Base-by-base conservation (phyloP, 2,797 vertebrate species). In the Aplochiton taeniatus region DNA sequence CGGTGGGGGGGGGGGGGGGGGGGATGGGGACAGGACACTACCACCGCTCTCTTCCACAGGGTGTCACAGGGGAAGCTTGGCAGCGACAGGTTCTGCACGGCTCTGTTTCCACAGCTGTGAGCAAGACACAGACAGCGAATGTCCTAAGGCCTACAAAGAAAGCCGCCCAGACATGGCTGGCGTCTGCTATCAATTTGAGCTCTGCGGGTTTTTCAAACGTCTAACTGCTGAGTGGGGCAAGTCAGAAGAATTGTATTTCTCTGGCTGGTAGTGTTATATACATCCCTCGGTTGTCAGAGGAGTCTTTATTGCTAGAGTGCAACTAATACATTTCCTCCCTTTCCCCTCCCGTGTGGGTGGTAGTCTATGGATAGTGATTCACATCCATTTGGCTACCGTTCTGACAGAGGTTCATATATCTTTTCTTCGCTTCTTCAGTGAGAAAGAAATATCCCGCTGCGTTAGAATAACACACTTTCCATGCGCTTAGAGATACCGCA, bases 401-500 rank as follows among this genome's bases (percentile, higher is more conserved):
- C 75, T 74, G 31, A 31, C 31, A 31, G 55, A 57, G 70, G 66
- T 82, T 72, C 77, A 76, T 80, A 76, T 56, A 66, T 83, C 66
- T 76, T 44, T 74, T 57, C 54, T 68, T n/a, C 44, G n/a, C 42
- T 65, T 31, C 68, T 58, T 57, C 17, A 59, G 66, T 65, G 79
- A 55, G 73, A 43, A 7, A 70, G 61, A 81, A 81, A 78, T 68
- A 81, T 80, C 70, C 81, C 74, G 73, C 82, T 79, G 83, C 79
- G 73, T 76, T 65, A 75, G 72, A 79, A 71, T 77, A 66, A 77
- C 60, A 60, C 68, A 49, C 72, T 45, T 46, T 71, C 79, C 73
- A 56, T 51, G 19, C 12, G 47, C 52, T 54, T 43, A 44, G 41
- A 14, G 31, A n/a, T n/a, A 42, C 55, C 5, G 16, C 31, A 2